phyloP scores from a whole-genome alignment of 2,113 vertebrate species.

The Pachycephala philippinensis region DNA sequence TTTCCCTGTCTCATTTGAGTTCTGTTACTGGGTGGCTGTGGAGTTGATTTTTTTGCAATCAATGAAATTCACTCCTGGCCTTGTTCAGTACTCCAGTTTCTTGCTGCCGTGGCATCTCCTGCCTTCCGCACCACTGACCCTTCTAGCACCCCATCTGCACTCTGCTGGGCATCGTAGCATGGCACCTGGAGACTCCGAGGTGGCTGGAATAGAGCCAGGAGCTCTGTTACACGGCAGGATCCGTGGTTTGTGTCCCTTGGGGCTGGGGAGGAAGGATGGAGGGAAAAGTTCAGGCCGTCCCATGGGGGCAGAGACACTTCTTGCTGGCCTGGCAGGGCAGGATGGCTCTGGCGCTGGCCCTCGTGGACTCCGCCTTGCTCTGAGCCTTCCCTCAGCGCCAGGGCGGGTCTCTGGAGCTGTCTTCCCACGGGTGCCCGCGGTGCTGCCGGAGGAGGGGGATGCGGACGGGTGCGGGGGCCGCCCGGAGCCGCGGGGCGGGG shows the following conservation, averaged over 20 bases:
- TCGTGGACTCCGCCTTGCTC: neutral
- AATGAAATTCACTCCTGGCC: slow-evolving; percentile 21
- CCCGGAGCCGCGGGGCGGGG: neutral
- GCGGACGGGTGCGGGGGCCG: too few species aligned
- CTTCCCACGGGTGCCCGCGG: neutral
- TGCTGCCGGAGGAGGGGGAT: neutral
- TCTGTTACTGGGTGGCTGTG: neutral
- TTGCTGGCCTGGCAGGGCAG: neutral
- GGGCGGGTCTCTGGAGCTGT: neutral
- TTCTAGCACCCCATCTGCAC: neutral
- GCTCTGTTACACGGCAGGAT: neutral
- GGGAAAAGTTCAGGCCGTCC: neutral
- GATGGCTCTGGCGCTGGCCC: neutral
- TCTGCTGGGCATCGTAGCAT: rapidly evolving
- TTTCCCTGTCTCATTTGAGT: neutral
- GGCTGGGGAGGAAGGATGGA: neutral
- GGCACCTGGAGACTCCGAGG: neutral
- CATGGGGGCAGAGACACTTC: too few species aligned
- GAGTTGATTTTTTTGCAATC: neutral
- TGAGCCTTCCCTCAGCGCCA: neutral
- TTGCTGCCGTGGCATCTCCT: neutral
- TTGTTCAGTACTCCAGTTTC: neutral
- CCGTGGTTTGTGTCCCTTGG: neutral
- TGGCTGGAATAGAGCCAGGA: neutral
- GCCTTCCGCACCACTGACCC: neutral